These are phyloP conservation scores for Calycopis cecrops DNA, from an alignment of 1,140 invertebrate genomes.

Conservation along the genomic window DNA sequence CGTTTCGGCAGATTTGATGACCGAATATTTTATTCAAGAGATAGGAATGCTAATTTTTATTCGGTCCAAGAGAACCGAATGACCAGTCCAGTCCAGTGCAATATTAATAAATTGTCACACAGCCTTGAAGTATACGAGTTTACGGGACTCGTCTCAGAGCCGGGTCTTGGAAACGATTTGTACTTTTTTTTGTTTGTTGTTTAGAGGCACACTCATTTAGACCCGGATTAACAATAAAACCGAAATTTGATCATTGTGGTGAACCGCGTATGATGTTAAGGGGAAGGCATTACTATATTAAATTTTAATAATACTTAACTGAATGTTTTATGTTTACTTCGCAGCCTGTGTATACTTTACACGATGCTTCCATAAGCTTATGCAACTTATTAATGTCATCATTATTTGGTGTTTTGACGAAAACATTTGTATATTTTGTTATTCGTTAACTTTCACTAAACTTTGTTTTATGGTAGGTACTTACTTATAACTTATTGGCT, in stretches of 20 bases:
- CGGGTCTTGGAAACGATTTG: slow-evolving; percentile 29
- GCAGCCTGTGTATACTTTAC: no score
- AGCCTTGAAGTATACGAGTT: slow-evolving; percentile 20
- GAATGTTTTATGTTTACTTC: no score
- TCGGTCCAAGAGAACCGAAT: slow-evolving; percentile 9
- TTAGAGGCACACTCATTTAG: slow-evolving; percentile 60
- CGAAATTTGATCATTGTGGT: slow-evolving; percentile 72
- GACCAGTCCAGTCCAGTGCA: slow-evolving; percentile 15
- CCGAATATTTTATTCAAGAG: neutral
- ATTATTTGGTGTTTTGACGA: no score
- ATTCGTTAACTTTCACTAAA: no score
- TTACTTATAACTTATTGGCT: no score
- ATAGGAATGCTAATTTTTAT: slow-evolving; percentile 9
- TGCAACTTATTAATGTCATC: no score
- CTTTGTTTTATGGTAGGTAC: no score
- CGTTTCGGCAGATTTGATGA: no score
- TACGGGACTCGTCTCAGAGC: slow-evolving; percentile 23
- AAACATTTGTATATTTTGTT: no score
- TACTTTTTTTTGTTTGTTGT: slow-evolving; percentile 49
- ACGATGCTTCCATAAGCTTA: no score
- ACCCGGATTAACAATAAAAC: slow-evolving; percentile 71
- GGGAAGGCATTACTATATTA: slow-evolving; percentile 26
- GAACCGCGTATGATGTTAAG: slow-evolving; percentile 47
- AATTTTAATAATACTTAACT: no score
- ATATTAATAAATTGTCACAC: slow-evolving; percentile 27